Conservation (phyloP, 2,797 vertebrate species). For the Sebastes iracundus region DNA sequence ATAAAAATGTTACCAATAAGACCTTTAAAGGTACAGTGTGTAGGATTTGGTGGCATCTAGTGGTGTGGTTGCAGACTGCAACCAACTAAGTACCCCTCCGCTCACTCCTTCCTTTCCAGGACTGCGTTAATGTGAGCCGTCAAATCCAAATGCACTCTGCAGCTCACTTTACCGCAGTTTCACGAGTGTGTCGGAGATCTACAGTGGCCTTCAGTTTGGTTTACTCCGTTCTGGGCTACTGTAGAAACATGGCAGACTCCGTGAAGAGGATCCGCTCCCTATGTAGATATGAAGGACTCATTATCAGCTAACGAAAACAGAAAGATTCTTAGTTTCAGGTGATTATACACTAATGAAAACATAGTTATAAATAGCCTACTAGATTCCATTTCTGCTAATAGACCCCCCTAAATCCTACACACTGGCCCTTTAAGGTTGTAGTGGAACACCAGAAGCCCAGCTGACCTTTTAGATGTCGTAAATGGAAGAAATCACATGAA, state of each 20-base stretch:
- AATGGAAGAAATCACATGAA: neutral
- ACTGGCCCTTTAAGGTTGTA: neutral
- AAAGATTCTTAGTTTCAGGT: neutral
- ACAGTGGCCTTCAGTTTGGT: neutral
- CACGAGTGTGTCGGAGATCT: too few species aligned
- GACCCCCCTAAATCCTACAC: neutral
- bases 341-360: neutral
- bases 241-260: fast-evolving
- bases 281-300: neutral
- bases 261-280: too few species aligned
- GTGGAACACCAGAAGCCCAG: neutral
- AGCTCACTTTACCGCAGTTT: too few species aligned
- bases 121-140: too few species aligned
- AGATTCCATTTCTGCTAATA: neutral
- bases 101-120: too few species aligned
- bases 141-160: too few species aligned
- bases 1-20: too few species aligned
- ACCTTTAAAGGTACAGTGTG: too few species aligned
- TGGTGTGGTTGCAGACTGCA: too few species aligned
- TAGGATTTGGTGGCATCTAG: too few species aligned
- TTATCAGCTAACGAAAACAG: neutral
- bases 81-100: too few species aligned
- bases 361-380: neutral
- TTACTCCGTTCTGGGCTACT: neutral
- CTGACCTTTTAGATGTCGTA: neutral